phyloP scores from a whole-genome alignment of 2,797 vertebrate genomes.

The Sebastes nivosus region DNA sequence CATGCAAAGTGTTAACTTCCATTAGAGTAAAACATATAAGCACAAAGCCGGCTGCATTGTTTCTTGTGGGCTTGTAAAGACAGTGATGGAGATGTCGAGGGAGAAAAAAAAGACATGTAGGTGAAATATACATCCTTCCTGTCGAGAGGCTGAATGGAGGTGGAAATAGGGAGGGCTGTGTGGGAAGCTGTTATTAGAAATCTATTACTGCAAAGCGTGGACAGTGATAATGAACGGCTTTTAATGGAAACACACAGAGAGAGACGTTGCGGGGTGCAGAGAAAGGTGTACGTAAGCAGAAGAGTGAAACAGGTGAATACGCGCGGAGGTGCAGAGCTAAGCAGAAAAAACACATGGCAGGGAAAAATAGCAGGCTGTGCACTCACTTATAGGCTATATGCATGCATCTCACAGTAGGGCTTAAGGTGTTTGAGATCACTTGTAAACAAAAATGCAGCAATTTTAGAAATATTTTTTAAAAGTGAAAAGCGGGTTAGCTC shows the following conservation, averaged over 20 bases:
- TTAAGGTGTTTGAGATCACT: background rate
- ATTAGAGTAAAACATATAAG: background rate
- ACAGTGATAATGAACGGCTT: constrained; percentile 6
- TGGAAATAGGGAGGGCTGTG: background rate
- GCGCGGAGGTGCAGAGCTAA: constrained; percentile 2
- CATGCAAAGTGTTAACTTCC: background rate
- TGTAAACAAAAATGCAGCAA: background rate
- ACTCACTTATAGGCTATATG: background rate
- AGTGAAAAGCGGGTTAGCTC: background rate
- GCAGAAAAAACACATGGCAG: constrained; percentile 15
- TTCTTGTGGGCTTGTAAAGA: background rate
- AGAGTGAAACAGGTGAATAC: constrained; percentile 22
- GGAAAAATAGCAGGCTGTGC: background rate
- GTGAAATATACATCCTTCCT: background rate
- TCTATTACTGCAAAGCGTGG: constrained; percentile 1
- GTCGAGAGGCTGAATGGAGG: background rate
- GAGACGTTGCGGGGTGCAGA: background rate
- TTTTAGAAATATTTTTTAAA: background rate
- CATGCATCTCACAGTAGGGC: background rate
- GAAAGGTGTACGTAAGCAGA: constrained; percentile 24
- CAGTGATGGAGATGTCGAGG: background rate
- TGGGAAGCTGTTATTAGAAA: constrained; percentile 7
- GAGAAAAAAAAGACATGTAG: background rate
- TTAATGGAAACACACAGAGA: constrained; percentile 3
- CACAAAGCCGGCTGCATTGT: background rate